A percentile compares a stretch with the other conserved stretches of the same genome.
Evolutionary conservation across 2,888 invertebrate genomes (phyloP).

Genomic region (Altica lythri): DNA sequence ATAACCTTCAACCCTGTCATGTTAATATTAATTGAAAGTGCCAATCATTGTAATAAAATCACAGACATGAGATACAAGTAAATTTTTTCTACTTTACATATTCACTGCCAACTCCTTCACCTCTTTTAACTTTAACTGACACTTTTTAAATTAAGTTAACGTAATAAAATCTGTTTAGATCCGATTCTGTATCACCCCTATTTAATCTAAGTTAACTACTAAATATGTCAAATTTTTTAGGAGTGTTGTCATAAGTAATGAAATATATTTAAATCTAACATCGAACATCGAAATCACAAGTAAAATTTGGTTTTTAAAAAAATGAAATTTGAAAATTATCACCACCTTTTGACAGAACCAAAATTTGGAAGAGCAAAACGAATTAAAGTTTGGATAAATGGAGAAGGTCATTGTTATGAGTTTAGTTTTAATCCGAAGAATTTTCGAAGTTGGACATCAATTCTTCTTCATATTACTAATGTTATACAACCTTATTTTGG

Average conservation of each 20-base stretch:
- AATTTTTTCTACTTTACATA: no score
- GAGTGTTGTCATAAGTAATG: not conserved
- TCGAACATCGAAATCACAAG: not conserved
- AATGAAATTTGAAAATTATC: slow-evolving; percentile 5
- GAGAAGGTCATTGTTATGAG: slow-evolving; percentile 23
- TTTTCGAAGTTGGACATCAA: slow-evolving; percentile 29
- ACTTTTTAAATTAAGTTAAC: not conserved
- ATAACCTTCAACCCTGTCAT: no score
- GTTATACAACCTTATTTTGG: slow-evolving; percentile 26
- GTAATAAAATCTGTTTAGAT: not conserved
- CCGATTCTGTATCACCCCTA: not conserved
- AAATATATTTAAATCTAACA: not conserved
- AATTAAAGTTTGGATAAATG: slow-evolving; percentile 31
- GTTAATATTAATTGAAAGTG: no score
- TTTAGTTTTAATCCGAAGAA: slow-evolving; percentile 30
- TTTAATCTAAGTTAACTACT: not conserved
- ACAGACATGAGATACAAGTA: no score
- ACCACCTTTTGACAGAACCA: slow-evolving; percentile 23
- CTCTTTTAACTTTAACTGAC: not conserved
- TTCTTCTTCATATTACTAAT: slow-evolving; percentile 22
- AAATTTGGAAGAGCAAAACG: slow-evolving; percentile 28
- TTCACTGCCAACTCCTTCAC: no score
- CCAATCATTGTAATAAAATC: no score
- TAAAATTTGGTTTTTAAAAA: no score
- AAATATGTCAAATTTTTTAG: not conserved